Conservation (phyloP, 1,140 invertebrate species). For the Caenorhabditis inopinata region DNA sequence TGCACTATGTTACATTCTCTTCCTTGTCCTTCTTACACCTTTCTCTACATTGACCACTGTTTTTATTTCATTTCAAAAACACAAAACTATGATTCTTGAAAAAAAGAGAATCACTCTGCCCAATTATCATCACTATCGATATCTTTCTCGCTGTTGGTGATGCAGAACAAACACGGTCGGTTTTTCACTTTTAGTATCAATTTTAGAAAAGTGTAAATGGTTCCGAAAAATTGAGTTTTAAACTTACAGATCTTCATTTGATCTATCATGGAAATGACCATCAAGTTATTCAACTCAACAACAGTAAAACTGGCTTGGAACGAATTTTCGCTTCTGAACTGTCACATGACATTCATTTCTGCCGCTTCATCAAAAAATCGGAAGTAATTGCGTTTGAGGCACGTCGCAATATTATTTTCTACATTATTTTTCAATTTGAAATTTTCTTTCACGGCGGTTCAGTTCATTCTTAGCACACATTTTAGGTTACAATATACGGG, state of each 20-base stretch:
- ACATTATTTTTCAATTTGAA: background rate
- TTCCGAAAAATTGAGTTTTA: too few species aligned
- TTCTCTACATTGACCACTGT: background rate
- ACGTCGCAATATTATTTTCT: background rate
- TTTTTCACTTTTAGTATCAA: background rate
- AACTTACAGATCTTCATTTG: slow-evolving; percentile 13
- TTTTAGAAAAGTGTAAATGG: too few species aligned
- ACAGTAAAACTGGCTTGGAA: background rate
- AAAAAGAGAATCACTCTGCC: slow-evolving; percentile 11
- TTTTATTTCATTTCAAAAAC: background rate
- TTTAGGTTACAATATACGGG: background rate
- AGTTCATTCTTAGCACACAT: too few species aligned
- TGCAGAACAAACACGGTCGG: slow-evolving; percentile 19
- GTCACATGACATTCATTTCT: background rate
- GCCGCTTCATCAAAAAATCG: background rate
- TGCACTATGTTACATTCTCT: too few species aligned
- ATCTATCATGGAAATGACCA: background rate
- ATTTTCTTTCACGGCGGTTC: background rate
- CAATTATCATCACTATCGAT: slow-evolving; percentile 25
- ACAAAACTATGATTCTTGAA: slow-evolving; percentile 9
- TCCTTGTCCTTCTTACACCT: too few species aligned
- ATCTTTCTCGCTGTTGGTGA: background rate
- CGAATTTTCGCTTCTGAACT: background rate
- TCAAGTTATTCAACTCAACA: background rate
- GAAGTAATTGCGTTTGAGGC: background rate